Evolutionary conservation across 23 tunicate genomes (phyloP), one percentile per base, ranked within the genome.

Genomic region (Corella eumyota): DNA sequence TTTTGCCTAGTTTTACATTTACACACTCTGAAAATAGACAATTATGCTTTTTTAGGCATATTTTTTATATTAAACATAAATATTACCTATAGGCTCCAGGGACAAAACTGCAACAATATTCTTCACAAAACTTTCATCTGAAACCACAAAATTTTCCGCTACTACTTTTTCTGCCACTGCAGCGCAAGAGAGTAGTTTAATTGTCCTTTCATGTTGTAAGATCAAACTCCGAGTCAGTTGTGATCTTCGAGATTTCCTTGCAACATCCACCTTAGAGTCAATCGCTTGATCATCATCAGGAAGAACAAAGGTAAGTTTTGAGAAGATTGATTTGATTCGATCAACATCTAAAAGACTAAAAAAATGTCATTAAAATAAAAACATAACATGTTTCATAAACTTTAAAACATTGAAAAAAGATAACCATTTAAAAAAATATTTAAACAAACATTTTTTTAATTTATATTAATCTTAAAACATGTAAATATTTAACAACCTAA

Each of bases 331-430:
- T 30, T 74, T 61, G 5, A 74, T 53, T 34, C 71, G 71, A 6
- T 27, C 25, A 25, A 53, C 44, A 34, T 74, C 71, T 25, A 74
- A 32, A 19, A 74, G 62, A 50, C 78, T 72, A n/a, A n/a, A n/a
- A n/a, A n/a, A n/a, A n/a, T n/a, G n/a, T n/a, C n/a, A n/a, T n/a
- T n/a, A n/a, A n/a, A n/a, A n/a, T n/a, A n/a, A n/a, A n/a, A n/a
- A n/a, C n/a, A n/a, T n/a, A n/a, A n/a, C n/a, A n/a, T n/a, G n/a
- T n/a, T n/a, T n/a, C n/a, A n/a, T n/a, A n/a, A n/a, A n/a, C n/a
- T n/a, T n/a, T n/a, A n/a, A n/a, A n/a, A n/a, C n/a, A n/a, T n/a
- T n/a, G n/a, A n/a, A n/a, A n/a, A n/a, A n/a, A n/a, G n/a, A n/a
- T n/a, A n/a, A n/a, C n/a, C n/a, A n/a, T n/a, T n/a, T n/a, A n/a